A percentile compares a stretch with the other conserved stretches of the same genome.
Evolutionary conservation across 1,140 invertebrate genomes (phyloP).

Genomic region (Pentalonia nigronervosa): DNA sequence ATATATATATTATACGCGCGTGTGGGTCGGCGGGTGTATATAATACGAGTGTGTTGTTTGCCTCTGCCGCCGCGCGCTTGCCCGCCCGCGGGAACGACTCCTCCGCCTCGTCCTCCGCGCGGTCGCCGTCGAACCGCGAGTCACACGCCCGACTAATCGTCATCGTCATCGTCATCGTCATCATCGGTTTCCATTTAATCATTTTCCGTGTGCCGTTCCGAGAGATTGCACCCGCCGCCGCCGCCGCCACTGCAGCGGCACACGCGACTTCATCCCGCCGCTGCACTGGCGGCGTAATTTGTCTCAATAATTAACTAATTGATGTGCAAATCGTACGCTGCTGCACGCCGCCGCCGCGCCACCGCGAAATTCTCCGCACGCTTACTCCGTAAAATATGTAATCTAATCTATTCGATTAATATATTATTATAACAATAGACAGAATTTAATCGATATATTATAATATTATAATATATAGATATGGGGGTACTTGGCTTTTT

Average conservation of each 20-base stretch:
- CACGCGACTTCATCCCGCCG: not conserved
- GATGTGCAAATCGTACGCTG: constrained; percentile 45
- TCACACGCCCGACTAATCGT: constrained; percentile 47
- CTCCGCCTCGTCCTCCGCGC: not conserved
- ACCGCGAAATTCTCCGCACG: not conserved
- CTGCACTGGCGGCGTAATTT: not conserved
- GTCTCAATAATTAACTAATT: constrained; percentile 53
- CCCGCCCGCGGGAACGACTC: not conserved
- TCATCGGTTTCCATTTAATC: constrained; percentile 53
- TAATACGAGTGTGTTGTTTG: constrained; percentile 22
- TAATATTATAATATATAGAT: too few relatives aligned
- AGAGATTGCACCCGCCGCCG: constrained; percentile 30
- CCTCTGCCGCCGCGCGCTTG: not conserved
- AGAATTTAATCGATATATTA: not conserved
- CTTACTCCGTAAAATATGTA: not conserved
- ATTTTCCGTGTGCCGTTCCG: constrained; percentile 42
- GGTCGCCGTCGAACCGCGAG: not conserved
- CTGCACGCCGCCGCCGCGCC: not conserved
- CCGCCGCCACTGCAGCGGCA: not conserved
- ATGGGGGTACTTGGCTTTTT: too few relatives aligned
- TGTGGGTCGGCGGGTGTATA: not conserved
- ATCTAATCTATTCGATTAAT: not conserved
- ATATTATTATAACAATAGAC: not conserved
- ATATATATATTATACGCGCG: not conserved
- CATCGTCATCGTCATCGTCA: not conserved